Evolutionary conservation across 2,113 vertebrate species (phyloP).

Genomic region (Syngnathus floridae): DNA sequence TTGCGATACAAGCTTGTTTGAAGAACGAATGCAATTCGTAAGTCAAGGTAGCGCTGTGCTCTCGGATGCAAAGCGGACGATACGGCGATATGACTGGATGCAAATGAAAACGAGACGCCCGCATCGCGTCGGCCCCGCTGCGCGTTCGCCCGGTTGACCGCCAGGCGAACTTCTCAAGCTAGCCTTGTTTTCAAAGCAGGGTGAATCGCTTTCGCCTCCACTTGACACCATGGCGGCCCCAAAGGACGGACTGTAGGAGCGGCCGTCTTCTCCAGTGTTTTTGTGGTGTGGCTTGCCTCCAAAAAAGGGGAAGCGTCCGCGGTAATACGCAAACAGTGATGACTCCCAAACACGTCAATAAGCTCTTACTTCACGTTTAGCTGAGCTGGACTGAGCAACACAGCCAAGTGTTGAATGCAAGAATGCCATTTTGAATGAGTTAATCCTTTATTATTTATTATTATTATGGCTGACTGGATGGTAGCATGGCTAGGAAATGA

Average conservation of each 20-base stretch:
- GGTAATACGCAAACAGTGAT: slow-evolving; percentile 29
- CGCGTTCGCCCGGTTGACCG: slow-evolving; percentile 57
- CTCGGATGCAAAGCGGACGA: slow-evolving; percentile 60
- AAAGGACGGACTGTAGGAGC: slow-evolving; percentile 42
- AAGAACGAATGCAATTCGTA: too few relatives aligned
- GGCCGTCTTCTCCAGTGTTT: slow-evolving; percentile 55
- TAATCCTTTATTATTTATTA: neutral
- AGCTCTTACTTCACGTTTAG: too few relatives aligned
- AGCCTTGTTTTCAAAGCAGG: slow-evolving; percentile 49
- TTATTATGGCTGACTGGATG: too few relatives aligned
- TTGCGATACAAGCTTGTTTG: too few relatives aligned
- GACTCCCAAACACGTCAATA: too few relatives aligned
- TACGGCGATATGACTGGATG: slow-evolving; percentile 52
- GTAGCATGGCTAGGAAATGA: too few relatives aligned
- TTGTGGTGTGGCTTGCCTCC: slow-evolving; percentile 52
- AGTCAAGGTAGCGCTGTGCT: slow-evolving; percentile 1
- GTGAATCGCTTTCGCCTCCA: slow-evolving; percentile 52
- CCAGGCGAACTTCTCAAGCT: slow-evolving; percentile 55
- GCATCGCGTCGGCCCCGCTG: slow-evolving; percentile 27
- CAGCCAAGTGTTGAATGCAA: too few relatives aligned
- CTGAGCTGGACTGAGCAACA: too few relatives aligned
- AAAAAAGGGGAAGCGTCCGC: slow-evolving; percentile 28
- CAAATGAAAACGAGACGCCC: slow-evolving; percentile 65
- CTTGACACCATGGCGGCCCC: slow-evolving; percentile 59
- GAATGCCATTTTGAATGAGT: slow-evolving; percentile 14